Evolutionary conservation across 2,797 vertebrate genomes (phyloP), one percentile per base, ranked within the genome.

Genomic region (Epinephelus awoara): DNA sequence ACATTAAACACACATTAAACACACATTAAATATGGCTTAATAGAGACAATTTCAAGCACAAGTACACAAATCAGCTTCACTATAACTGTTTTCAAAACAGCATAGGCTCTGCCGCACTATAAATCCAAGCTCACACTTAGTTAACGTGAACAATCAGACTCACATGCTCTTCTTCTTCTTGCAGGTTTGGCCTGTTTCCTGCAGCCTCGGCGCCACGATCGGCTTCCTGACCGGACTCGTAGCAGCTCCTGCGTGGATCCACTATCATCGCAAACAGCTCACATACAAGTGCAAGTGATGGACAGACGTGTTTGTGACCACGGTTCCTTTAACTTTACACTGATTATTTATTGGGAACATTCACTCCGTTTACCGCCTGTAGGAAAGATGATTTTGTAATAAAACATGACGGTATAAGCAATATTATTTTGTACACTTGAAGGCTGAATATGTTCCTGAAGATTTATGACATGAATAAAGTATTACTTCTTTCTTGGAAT

Each of bases 121-220:
- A 34, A 34, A 34, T 34, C 34, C 34, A 34, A 34, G 14, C 18
- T 62, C 67, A 66, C 29, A 3, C 3, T 19, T n/a, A 17, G 9
- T 51, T 5, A 14, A 18, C 0, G 2, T 21, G 19, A 66, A 46
- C 0, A 0, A 38, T 47, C 54, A 34, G 11, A 34, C 59, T 64
- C 46, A 17, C 47, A 21, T 40, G 67, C 64, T 19, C 56, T 73
- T 9, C 47, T 73, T 9, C 47, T 69, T 63, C 66, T 71, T 88
- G 58, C 76, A 99, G 98, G 97, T 97, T 44, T 99, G 98, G 98
- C 98, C 98, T 67, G 95, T 99, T 76, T 98, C 98, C 88, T 99
- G 98, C 93, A 98, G 97, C 19, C 95, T 99, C 0, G 98, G 98
- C 69, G 96, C 97, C 34, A 97, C 95, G 69, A 95, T 96, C 82